Conservation (phyloP, 2,888 invertebrate genomes). For the Zonitis immaculata region DNA sequence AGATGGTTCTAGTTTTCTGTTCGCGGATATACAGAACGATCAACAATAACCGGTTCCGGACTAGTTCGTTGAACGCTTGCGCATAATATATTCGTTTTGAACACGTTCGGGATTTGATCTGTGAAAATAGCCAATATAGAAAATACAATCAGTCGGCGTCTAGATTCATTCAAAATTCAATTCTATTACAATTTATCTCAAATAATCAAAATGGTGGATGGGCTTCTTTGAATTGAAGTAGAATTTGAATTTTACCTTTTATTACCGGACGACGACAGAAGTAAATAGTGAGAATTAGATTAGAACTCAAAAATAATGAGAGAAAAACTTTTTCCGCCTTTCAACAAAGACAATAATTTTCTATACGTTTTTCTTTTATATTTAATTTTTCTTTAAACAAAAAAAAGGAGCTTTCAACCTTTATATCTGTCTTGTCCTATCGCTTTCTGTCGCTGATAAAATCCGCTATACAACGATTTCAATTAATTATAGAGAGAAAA, state of each 20-base stretch:
- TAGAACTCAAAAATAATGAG: neutral
- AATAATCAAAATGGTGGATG: neutral
- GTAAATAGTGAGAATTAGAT: slow-evolving; percentile 6
- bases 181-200: neutral
- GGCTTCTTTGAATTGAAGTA: slow-evolving; percentile 7
- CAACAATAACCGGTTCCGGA: no score
- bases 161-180: no score
- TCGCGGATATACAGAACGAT: no score
- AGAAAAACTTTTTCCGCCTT: neutral
- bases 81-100: no score
- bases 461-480: slow-evolving; percentile 2
- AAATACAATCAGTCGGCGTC: no score
- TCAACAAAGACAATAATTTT: neutral
- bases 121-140: no score
- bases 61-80: no score
- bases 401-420: neutral
- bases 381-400: no score
- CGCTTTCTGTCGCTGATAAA: neutral
- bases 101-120: no score
- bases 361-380: neutral
- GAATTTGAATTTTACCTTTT: slow-evolving; percentile 5
- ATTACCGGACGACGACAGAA: slow-evolving; percentile 5
- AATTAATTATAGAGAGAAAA: neutral
- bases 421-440: neutral
- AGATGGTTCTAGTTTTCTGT: no score